A percentile compares a stretch with the other conserved stretches of the same genome.
Evolutionary conservation across 2,113 vertebrate genomes (phyloP).

Genomic region (Sminthopsis crassicaudata): DNA sequence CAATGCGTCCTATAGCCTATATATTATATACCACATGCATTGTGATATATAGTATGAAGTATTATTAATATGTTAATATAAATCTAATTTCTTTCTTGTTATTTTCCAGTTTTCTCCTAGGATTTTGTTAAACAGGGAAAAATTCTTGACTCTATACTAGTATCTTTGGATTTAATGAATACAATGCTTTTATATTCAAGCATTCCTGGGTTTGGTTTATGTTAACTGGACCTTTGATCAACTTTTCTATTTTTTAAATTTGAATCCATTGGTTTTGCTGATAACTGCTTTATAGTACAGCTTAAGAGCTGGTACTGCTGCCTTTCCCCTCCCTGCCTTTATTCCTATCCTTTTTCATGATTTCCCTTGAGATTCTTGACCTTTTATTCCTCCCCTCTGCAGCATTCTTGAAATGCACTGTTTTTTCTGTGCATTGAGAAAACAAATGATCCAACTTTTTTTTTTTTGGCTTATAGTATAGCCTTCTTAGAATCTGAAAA

Average conservation of each 20-base stretch:
- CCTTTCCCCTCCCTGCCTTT: background rate
- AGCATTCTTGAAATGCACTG: background rate
- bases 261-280: background rate
- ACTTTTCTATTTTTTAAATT: background rate
- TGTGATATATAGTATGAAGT: background rate
- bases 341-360: background rate
- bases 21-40: background rate
- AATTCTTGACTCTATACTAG: background rate
- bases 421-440: constrained; percentile 11
- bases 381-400: background rate
- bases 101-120: background rate
- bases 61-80: background rate
- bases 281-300: background rate
- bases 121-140: background rate
- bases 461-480: background rate
- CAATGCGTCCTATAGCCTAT: background rate
- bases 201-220: background rate
- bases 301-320: background rate
- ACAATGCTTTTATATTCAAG: background rate
- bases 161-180: background rate
- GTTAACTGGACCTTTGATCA: background rate
- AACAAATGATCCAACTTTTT: background rate
- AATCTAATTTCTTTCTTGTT: background rate
- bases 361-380: constrained; percentile 9
- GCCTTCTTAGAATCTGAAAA: background rate